Base-by-base conservation (phyloP, 2,888 invertebrate genomes). In the Eupithecia tripunctaria region DNA sequence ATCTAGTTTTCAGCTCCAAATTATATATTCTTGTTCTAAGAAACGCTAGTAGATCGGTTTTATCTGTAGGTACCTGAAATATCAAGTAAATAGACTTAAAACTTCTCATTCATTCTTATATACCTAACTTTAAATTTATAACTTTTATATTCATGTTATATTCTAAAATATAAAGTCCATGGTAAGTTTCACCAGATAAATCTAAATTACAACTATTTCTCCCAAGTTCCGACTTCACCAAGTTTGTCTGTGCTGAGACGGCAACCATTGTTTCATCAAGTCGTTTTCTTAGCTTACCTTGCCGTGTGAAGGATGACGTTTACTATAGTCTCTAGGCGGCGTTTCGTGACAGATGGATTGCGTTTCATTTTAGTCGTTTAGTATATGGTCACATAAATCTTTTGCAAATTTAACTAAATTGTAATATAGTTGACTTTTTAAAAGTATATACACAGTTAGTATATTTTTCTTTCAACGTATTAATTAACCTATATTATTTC, bases 221-320 rank as follows among this genome's bases (percentile, higher is more conserved):
- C 27, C 60, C 18, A 60, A 18, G 21, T 38, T 29, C 29, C 41
- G 64, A 67, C 43, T 59, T 67, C 67, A 73, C 70, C 21, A 78
- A 82, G 79, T 82, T 84, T 81, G 78, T 77, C 78, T 68, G 43
- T 41, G 60, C 38, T 38, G 67, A 69, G 74, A 77, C 72, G 71
- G 77, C 72, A 70, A 67, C 80, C 74, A 78, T 85, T 85, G 84
- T 84, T 80, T 77, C 73, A 76, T 75, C 71, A 73, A 70, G 78
- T 77, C 75, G 77, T 73, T 56, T 56, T 56, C 56, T 25, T 56
- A 56, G 56, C 63, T 74, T 67, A 75, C 75, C 74, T 76, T 76
- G 63, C 70, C 69, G 60, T 62, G 27, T 66, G 32, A 60, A 51
- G 71, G 25, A 56, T 25, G 25, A 5, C 56, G 56, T 56, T 25